Base-by-base conservation (phyloP, 2,888 invertebrate genomes). In the Scaptomyza caliginosa region DNA sequence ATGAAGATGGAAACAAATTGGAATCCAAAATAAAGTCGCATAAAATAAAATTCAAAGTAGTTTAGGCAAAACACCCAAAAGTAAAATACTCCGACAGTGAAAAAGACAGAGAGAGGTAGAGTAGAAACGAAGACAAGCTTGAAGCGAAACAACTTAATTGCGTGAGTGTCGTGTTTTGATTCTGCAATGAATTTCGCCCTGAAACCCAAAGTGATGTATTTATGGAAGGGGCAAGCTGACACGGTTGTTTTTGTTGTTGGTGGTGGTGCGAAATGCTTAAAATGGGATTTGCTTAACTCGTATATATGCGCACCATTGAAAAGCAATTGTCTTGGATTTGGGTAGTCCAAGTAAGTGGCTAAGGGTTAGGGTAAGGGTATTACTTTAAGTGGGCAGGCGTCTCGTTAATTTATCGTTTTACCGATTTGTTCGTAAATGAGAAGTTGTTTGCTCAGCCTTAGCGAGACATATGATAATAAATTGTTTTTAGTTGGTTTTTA, bases 321-420 rank as follows among this genome's bases (percentile, higher is more conserved):
- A 88, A 86, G 85, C 89, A 87, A 89, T 89, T 89, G 88, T 87
- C 83, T 88, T 79, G 77, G 83, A 77, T 88, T 88, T 81, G 69
- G 64, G 77, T 77, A 42, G 50, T 34, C 69, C 23, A 10, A 39
- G 13, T 7, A 10, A 17, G 11, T 13, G 21, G 19, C 6, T 8
- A 28, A 8, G 48, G 13, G 21, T 23, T 16, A 38, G 48, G 43
- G 62, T 68, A 72, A 68, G 67, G 72, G 81, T 69, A 75, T 54
- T 43, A 63, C 68, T 75, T 67, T 73, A 67, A 80, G 77, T 67
- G 70, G 65, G 64, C 60, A 66, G 65, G 63, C 63, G 58, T 66
- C 52, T 67, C 70, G 68, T 77, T 85, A 85, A 88, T 88, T 85
- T 86, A 75, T 81, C 79, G 85, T 86, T 70, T 88, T 79, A 74